phyloP scores from a whole-genome alignment of 2,797 vertebrate genomes.

The Mustela erminea region DNA sequence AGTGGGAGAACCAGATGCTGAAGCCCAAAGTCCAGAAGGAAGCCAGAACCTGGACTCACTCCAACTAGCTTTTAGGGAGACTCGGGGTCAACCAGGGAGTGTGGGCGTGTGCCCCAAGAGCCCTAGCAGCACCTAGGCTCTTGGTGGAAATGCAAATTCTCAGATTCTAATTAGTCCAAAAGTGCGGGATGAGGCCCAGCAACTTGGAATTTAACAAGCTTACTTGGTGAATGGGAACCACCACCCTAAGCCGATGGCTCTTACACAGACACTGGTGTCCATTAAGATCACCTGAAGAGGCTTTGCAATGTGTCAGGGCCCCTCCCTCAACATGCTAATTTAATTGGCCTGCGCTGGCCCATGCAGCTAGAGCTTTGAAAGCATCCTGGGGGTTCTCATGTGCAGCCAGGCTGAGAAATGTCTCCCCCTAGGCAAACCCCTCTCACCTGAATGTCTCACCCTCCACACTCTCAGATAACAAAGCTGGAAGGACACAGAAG shows the following conservation, averaged over 20 bases:
- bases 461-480: background rate
- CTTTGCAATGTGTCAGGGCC: background rate
- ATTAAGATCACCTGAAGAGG: background rate
- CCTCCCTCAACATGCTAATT: background rate
- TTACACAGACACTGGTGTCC: background rate
- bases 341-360: background rate
- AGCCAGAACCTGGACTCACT: background rate
- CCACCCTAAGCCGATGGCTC: background rate
- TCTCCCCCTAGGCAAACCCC: background rate
- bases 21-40: background rate
- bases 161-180: background rate
- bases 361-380: background rate
- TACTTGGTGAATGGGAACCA: background rate
- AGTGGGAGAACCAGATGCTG: background rate
- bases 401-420: background rate
- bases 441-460: background rate
- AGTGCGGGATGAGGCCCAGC: background rate
- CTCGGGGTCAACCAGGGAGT: background rate
- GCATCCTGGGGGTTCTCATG: background rate
- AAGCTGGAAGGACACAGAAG: background rate
- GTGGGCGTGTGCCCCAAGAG: accelerated
- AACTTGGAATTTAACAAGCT: background rate
- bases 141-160: background rate
- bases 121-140: background rate
- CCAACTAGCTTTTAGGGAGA: background rate